A percentile compares a stretch with the other conserved stretches of the same genome.
Conservation (phyloP, 2,888 invertebrate species). For the Mantis religiosa region DNA sequence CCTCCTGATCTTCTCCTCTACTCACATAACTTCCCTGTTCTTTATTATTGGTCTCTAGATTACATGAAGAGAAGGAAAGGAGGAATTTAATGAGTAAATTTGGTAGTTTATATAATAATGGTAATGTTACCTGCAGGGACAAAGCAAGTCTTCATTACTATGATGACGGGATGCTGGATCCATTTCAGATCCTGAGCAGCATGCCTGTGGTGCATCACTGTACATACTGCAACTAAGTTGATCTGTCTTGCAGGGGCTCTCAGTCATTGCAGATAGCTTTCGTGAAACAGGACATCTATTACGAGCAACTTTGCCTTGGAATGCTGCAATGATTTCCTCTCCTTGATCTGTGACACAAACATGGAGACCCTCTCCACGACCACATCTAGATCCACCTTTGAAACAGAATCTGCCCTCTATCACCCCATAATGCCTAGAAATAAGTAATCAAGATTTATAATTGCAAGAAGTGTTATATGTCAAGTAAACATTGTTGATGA, state of each 20-base stretch:
- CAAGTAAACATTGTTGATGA: no score
- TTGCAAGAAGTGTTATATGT: no score
- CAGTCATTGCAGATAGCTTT: conserved; percentile 52
- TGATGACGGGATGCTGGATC: conserved; percentile 46
- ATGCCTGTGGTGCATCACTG: conserved; percentile 41
- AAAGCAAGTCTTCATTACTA: conserved; percentile 45
- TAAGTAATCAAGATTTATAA: no score
- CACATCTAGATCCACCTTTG: conserved; percentile 85
- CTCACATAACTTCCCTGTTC: no score
- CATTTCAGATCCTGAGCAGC: conserved; percentile 28
- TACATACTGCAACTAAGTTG: conserved; percentile 48
- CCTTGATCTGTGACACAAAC: conserved; percentile 77
- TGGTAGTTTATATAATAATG: no score
- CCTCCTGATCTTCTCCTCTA: no score
- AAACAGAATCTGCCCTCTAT: conserved; percentile 84
- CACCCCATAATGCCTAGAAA: conserved; percentile 71
- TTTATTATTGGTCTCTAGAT: no score
- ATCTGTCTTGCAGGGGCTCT: conserved; percentile 50
- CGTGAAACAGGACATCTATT: conserved; percentile 52
- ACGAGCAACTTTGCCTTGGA: conserved; percentile 63
- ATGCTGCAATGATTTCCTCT: conserved; percentile 67
- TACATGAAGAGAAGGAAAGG: no score
- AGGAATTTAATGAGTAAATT: no score
- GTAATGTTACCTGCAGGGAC: conserved; percentile 40
- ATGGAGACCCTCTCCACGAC: conserved; percentile 79